These are phyloP conservation scores for Pogoniulus pusillus DNA, from an alignment of 2,797 vertebrate genomes.

Conservation along the genomic window DNA sequence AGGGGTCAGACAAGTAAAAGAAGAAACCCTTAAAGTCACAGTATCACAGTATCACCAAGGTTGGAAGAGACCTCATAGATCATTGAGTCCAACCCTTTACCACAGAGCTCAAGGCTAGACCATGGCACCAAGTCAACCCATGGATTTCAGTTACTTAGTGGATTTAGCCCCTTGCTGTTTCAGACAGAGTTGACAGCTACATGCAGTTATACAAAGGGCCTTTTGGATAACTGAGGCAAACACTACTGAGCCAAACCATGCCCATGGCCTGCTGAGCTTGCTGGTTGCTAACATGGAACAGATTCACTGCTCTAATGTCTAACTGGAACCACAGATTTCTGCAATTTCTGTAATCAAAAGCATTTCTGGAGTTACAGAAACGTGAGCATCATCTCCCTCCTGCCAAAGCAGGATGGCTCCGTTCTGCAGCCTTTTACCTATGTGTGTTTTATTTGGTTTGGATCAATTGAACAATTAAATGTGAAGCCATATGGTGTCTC, in stretches of 20 bases:
- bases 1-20: background rate
- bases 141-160: background rate
- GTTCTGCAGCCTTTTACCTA: background rate
- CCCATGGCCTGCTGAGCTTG: background rate
- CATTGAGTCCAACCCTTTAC: too few species aligned
- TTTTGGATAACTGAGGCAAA: background rate
- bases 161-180: background rate
- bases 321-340: background rate
- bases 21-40: background rate
- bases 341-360: background rate
- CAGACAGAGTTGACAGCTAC: background rate
- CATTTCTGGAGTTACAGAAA: background rate
- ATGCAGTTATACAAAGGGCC: background rate
- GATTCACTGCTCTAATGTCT: background rate
- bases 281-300: background rate
- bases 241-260: background rate
- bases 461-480: background rate
- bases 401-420: background rate
- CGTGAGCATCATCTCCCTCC: background rate
- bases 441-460: background rate
- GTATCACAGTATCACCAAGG: too few species aligned
- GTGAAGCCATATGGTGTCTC: background rate
- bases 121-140: too few species aligned
- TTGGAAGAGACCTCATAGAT: too few species aligned
- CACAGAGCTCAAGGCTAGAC: too few species aligned